These are phyloP conservation scores for Megathymus violae DNA, from an alignment of 1,140 invertebrate genomes.

Conservation along the genomic window DNA sequence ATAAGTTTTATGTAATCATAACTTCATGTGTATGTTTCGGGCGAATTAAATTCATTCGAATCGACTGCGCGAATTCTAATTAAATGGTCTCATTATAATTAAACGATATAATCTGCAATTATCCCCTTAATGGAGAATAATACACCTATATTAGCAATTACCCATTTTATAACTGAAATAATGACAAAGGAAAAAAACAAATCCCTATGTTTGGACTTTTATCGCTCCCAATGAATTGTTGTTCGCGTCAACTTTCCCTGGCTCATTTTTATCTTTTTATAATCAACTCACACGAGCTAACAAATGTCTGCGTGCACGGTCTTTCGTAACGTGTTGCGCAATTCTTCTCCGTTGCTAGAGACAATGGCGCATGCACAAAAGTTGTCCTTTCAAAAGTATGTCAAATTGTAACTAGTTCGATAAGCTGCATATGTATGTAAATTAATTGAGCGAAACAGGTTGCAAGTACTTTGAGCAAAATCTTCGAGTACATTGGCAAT, in stretches of 20 bases:
- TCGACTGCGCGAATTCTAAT: too few relatives aligned
- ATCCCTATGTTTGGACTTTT: too few relatives aligned
- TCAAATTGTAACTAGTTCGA: conserved; percentile 57
- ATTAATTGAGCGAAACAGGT: conserved; percentile 21
- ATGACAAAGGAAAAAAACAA: too few relatives aligned
- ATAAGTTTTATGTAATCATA: too few relatives aligned
- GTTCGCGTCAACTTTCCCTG: conserved; percentile 17
- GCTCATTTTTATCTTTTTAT: conserved; percentile 35
- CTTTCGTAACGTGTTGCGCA: conserved; percentile 46
- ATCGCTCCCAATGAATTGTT: conserved; percentile 8
- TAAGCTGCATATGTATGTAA: conserved; percentile 40
- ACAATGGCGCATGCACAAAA: conserved; percentile 57
- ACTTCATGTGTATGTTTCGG: too few relatives aligned
- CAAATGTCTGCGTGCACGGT: conserved; percentile 19
- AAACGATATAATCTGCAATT: too few relatives aligned
- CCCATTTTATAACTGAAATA: too few relatives aligned
- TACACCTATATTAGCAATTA: too few relatives aligned
- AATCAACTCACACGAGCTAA: conserved; percentile 31
- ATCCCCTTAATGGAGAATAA: too few relatives aligned
- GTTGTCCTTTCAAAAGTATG: conserved; percentile 74
- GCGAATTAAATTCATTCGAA: too few relatives aligned
- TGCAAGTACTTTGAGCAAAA: conserved; percentile 2
- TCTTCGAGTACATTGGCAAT: not conserved
- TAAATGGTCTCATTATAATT: too few relatives aligned
- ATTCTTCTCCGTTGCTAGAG: conserved; percentile 47